Conservation (phyloP, 2,888 invertebrate species). For the Andrena marginata region DNA sequence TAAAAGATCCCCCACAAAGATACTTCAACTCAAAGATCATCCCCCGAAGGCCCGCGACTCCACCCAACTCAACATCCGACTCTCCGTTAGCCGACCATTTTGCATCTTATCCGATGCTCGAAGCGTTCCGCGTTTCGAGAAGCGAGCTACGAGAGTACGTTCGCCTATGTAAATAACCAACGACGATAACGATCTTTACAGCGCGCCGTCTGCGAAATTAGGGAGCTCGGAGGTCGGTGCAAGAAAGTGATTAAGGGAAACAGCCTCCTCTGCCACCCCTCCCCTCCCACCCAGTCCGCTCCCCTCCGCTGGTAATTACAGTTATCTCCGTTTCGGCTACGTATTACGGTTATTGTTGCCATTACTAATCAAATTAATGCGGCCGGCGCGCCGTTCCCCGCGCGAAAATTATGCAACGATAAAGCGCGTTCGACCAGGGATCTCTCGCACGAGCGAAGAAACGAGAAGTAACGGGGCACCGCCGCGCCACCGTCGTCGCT, state of each 20-base stretch:
- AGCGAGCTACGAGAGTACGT: slow-evolving; percentile 11
- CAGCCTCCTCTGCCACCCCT: not conserved
- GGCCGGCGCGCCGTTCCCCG: not conserved
- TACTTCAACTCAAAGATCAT: too few relatives aligned
- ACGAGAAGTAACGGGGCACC: slow-evolving; percentile 5
- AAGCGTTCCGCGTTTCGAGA: slow-evolving; percentile 1
- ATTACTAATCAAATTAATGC: slow-evolving; percentile 50
- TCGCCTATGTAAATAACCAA: slow-evolving; percentile 24
- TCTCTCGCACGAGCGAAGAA: not conserved
- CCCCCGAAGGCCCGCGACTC: too few relatives aligned
- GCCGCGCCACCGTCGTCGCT: not conserved
- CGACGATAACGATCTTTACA: slow-evolving; percentile 14
- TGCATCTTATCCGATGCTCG: not conserved
- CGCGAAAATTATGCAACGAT: slow-evolving; percentile 45
- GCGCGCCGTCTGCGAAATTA: slow-evolving; percentile 30
- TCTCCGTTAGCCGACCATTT: too few relatives aligned
- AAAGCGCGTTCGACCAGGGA: slow-evolving; percentile 12
- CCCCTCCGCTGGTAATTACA: slow-evolving; percentile 17
- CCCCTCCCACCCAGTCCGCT: not conserved
- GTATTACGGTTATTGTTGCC: slow-evolving; percentile 44
- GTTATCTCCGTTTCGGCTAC: slow-evolving; percentile 36
- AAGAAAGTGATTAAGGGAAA: slow-evolving; percentile 44
- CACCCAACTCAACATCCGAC: too few relatives aligned
- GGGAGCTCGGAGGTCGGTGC: slow-evolving; percentile 2
- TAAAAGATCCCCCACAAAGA: too few relatives aligned